These are phyloP conservation scores for Felis catus DNA, from an alignment of 2,113 vertebrate species.

Conservation along the genomic window F.catus_Fca126_mat1.0 CM031414.1:54217501-54218000, in stretches of 20 bases:
- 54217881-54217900: background rate
- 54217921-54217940: background rate
- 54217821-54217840: background rate
- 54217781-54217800: background rate
- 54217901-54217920: background rate
- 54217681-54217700: background rate
- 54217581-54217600: background rate
- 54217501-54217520: too few species aligned
- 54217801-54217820: background rate
- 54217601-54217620: background rate
- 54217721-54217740: background rate
- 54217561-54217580: background rate
- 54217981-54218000: too few species aligned
- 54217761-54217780: rapidly evolving
- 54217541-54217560: background rate
- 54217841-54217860: background rate
- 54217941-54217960: too few species aligned
- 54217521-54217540: too few species aligned
- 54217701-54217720: background rate
- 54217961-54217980: background rate
- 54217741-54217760: background rate
- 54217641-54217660: background rate
- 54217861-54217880: background rate
- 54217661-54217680: background rate
- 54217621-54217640: background rate